phyloP scores from a whole-genome alignment of 2,797 vertebrate genomes.

The Pipistrellus kuhlii region DNA sequence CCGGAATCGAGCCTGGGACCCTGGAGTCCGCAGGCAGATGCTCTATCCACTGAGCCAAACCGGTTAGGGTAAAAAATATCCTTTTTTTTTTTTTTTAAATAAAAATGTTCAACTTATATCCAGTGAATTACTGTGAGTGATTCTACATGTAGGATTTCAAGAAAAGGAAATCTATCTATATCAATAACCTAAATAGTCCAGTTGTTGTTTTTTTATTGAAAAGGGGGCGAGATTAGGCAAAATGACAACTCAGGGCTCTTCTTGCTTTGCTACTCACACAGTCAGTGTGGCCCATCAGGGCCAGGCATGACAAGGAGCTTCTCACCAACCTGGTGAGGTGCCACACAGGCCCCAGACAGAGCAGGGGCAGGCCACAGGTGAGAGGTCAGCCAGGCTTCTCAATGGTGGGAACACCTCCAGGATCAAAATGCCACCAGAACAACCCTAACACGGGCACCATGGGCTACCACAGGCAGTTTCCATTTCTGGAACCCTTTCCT shows the following conservation, averaged over 20 bases:
- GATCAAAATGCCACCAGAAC: not conserved
- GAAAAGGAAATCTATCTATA: not conserved
- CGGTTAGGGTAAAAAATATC: not conserved
- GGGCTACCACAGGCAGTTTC: not conserved
- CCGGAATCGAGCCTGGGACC: no score
- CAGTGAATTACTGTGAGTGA: conserved; percentile 34
- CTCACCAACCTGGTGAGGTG: not conserved
- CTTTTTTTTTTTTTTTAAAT: conserved; percentile 25
- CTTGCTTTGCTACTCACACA: not conserved
- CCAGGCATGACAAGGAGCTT: not conserved
- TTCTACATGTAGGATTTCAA: conserved; percentile 37
- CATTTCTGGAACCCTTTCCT: not conserved
- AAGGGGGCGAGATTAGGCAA: not conserved
- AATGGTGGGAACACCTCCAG: not conserved
- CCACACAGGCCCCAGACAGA: not conserved
- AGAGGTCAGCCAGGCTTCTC: not conserved
- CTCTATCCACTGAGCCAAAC: no score
- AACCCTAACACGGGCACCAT: not conserved
- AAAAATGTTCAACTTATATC: conserved; percentile 11
- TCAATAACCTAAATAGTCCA: conserved; percentile 32
- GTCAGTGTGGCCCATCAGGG: not conserved
- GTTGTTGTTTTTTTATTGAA: not conserved
- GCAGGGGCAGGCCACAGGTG: not conserved
- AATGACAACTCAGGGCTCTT: not conserved
- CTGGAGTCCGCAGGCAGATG: no score